Conservation (phyloP, 30 jellyfish, hydroid and myxozoan genomes). For the Cassiopea andromeda region DNA sequence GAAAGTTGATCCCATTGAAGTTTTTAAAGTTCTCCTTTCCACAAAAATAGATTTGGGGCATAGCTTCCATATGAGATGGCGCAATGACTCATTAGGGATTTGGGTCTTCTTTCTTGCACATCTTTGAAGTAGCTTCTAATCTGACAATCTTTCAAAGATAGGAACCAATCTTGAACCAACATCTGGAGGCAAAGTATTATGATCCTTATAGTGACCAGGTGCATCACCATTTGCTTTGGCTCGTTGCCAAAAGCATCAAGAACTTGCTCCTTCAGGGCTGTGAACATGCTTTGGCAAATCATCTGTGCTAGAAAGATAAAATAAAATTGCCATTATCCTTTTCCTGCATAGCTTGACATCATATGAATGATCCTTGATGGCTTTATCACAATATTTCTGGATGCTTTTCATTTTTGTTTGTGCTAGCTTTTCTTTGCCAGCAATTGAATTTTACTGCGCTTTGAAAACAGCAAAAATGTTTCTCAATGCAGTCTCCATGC, state of each 20-base stretch:
- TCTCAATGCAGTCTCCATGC: constrained; percentile 33
- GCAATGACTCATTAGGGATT: background rate
- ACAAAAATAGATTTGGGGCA: background rate
- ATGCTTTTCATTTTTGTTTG: constrained; percentile 5
- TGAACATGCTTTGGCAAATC: background rate
- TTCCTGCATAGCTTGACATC: background rate
- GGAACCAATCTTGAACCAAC: background rate
- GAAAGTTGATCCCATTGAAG: background rate
- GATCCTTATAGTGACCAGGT: background rate
- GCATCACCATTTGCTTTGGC: background rate
- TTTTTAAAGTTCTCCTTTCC: background rate
- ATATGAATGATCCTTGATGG: constrained; percentile 10
- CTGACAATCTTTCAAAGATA: background rate
- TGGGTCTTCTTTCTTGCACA: background rate
- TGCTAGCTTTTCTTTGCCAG: constrained; percentile 32
- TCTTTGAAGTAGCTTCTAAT: background rate
- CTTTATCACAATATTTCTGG: constrained; percentile 18
- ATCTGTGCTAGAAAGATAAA: background rate
- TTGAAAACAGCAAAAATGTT: background rate
- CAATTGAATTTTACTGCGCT: background rate
- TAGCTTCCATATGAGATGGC: background rate
- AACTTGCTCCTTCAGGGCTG: background rate
- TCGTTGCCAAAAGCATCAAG: background rate
- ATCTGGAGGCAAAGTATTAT: background rate
- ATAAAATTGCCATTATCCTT: background rate